Evolutionary conservation across 2,113 vertebrate genomes (phyloP), one percentile per base, ranked within the genome.

Genomic region (Eudorcas thomsonii): DNA sequence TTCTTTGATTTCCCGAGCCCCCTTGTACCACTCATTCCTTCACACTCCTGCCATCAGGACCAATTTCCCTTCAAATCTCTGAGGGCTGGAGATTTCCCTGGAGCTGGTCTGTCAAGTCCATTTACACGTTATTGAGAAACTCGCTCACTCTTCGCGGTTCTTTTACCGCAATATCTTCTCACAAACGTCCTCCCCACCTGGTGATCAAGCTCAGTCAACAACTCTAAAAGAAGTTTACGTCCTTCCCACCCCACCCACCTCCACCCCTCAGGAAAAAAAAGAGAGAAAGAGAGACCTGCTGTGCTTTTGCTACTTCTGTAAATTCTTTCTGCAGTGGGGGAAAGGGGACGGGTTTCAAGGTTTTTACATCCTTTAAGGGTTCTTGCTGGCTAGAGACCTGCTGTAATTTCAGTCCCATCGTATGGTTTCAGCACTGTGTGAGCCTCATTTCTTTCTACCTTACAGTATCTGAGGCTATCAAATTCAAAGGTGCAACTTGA

Each of bases 181-280:
- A 74, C 82, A 26, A 30, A 36, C 43, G 21, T 36, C 71, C 23
- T 85, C 80, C 92, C 39, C 43, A 62, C 21, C n/a, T 55, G 45
- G 39, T 30, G 50, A 50, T 71, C 88, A 52, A 64, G 96, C 6
- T 89, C 92, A 62, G 39, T 33, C 92, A 57, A 59, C 74, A 59
- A 50, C 97, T 91, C 71, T 60, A 36, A 81, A 97, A 95, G 97
- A 98, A 98, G 97, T 98, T 98, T 55, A 15, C 71, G 36, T 74
- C 6, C 50, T 55, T 54, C 71, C 54, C 26, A 19, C 28, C 67
- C 52, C 71, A 54, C 52, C 36, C 67, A 45, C 67, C 67, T 6
- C 84, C 52, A 78, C 33, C 67, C n/a, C n/a, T 17, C 43, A 7
- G 43, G 6, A 43, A 8, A 39, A 71, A 39, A 8, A 0, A 9